phyloP scores from a whole-genome alignment of 1,140 invertebrate species.

The Panagrolaimus sp. region DNA sequence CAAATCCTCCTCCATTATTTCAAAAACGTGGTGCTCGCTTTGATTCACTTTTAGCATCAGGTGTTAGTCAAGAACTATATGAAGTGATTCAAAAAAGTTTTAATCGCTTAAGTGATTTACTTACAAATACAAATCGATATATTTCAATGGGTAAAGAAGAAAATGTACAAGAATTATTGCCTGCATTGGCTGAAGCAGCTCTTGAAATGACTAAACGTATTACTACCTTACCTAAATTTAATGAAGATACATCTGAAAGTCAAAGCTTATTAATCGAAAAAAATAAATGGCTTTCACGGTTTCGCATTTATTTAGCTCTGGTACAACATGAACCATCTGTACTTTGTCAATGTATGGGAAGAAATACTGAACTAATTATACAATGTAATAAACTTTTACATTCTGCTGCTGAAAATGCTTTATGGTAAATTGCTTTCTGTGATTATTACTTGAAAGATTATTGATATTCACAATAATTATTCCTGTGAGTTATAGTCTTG shows the following conservation, averaged over 20 bases:
- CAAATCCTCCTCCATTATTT: constrained; percentile 37
- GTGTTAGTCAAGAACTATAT: constrained; percentile 42
- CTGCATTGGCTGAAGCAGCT: constrained; percentile 34
- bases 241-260: background rate
- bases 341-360: constrained; percentile 39
- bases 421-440: constrained; percentile 28
- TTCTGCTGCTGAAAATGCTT: constrained; percentile 33
- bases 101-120: background rate
- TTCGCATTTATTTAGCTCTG: constrained; percentile 38
- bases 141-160: constrained; percentile 31
- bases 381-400: constrained; percentile 31
- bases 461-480: too few species aligned
- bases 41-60: constrained; percentile 37
- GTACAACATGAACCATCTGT: constrained; percentile 43
- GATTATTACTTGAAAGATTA: background rate
- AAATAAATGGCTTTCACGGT: constrained; percentile 27
- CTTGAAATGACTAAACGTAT: constrained; percentile 32
- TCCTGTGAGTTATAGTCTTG: too few species aligned
- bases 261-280: background rate
- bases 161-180: constrained; percentile 23
- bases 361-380: constrained; percentile 31
- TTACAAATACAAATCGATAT: constrained; percentile 26
- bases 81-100: constrained; percentile 9
- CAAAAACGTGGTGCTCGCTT: constrained; percentile 41
- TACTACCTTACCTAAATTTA: background rate